Percentiles rank a stretch among this genome's conserved stretches.
phyloP scores from a whole-genome alignment of 2,888 invertebrate species.

The Hymenopus coronatus region DNA sequence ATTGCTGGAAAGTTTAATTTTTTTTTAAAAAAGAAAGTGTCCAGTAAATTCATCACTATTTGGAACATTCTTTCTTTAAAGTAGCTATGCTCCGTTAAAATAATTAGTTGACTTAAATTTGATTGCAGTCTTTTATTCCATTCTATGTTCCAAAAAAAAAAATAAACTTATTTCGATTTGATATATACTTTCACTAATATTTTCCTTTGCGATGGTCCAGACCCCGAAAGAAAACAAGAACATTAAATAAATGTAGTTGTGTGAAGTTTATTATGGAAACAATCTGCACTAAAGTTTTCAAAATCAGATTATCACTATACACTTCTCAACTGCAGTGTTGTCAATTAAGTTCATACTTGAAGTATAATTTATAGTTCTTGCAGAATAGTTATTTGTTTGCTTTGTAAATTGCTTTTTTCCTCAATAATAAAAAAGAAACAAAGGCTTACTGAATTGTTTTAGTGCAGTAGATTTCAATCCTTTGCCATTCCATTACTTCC shows the following conservation, averaged over 20 bases:
- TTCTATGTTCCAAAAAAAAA: constrained; percentile 27
- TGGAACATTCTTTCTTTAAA: constrained; percentile 6
- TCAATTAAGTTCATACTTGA: not conserved
- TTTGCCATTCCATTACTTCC: not conserved
- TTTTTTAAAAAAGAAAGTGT: constrained; percentile 20
- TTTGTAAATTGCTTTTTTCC: not conserved
- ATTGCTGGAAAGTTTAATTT: constrained; percentile 29
- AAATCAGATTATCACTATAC: constrained; percentile 14
- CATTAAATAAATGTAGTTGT: constrained; percentile 23
- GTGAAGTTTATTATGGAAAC: constrained; percentile 20
- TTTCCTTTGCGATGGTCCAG: constrained; percentile 26
- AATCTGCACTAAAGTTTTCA: constrained; percentile 24
- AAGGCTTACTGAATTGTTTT: constrained; percentile 2
- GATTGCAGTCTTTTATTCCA: constrained; percentile 29
- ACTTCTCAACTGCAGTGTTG: not conserved
- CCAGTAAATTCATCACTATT: constrained; percentile 20
- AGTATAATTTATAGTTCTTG: not conserved
- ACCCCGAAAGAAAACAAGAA: constrained; percentile 24
- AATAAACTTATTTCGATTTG: not conserved
- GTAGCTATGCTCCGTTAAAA: constrained; percentile 3
- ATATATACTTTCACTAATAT: constrained; percentile 21
- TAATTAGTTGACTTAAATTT: constrained; percentile 20
- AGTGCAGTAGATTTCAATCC: constrained; percentile 1
- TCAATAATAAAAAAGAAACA: constrained; percentile 18
- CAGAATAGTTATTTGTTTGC: not conserved